phyloP scores from a whole-genome alignment of 2,797 vertebrate species.

The Eulemur rubriventer region DNA sequence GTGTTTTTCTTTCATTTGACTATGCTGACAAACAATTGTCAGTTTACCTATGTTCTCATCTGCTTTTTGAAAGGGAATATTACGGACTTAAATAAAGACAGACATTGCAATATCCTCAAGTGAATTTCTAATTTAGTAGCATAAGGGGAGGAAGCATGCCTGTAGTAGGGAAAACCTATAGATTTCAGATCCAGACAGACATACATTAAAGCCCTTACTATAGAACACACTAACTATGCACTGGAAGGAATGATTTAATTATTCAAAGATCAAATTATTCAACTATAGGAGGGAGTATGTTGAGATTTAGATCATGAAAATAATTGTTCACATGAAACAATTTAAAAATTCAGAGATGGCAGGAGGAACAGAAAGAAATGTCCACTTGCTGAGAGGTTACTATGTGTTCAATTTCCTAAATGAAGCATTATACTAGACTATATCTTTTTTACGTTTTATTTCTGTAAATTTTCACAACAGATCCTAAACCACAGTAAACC shows the following conservation, averaged over 20 bases:
- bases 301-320: neutral
- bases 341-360: neutral
- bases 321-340: neutral
- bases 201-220: neutral
- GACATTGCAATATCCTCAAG: neutral
- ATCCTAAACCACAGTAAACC: neutral
- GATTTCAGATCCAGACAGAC: neutral
- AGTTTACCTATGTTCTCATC: neutral
- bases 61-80: neutral
- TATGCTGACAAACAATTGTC: neutral
- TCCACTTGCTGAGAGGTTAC: neutral
- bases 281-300: neutral
- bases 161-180: neutral
- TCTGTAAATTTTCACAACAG: neutral
- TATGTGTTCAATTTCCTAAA: neutral
- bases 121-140: neutral
- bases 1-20: neutral
- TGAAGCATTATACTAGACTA: neutral
- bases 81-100: neutral
- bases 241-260: neutral
- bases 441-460: neutral
- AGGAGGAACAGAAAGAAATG: neutral
- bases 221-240: neutral
- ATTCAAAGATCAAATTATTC: neutral
- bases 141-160: neutral